phyloP scores from a whole-genome alignment of 2,797 vertebrate species.

The Todus mexicanus region DNA sequence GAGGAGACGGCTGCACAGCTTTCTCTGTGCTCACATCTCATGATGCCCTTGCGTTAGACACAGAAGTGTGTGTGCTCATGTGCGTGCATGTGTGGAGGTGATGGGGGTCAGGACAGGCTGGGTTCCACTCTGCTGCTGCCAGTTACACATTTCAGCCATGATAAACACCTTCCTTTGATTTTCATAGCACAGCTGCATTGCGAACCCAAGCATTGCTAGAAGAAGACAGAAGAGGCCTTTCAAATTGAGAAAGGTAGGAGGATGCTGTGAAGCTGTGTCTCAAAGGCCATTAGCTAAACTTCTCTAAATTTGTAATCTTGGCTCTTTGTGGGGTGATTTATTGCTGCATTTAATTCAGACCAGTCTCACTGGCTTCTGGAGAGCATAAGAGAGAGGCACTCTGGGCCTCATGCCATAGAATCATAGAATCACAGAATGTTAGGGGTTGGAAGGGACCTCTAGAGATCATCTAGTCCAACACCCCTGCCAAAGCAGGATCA shows the following conservation, averaged over 20 bases:
- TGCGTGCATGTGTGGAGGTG: background rate
- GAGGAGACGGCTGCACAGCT: background rate
- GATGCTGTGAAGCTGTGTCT: background rate
- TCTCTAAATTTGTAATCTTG: background rate
- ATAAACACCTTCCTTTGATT: background rate
- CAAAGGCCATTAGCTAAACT: background rate
- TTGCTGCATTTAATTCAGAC: background rate
- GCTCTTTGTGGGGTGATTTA: background rate
- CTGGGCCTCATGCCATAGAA: background rate
- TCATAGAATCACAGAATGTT: too few species aligned
- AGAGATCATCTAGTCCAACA: too few species aligned
- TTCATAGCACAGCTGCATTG: background rate
- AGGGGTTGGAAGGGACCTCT: too few species aligned
- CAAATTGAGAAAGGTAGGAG: background rate
- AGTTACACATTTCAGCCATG: accelerated
- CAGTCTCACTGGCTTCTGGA: background rate
- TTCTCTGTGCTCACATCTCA: background rate
- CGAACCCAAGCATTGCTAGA: background rate
- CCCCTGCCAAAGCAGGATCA: too few species aligned
- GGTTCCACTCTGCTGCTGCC: background rate
- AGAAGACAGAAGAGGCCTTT: background rate
- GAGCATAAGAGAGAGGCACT: background rate
- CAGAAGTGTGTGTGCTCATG: background rate
- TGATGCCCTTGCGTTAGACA: background rate
- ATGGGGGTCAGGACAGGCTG: background rate